A percentile compares a stretch with the other conserved stretches of the same genome.
These are phyloP conservation scores for Hippocampus zosterae DNA, from an alignment of 2,113 vertebrate species.

Conservation along the genomic window DNA sequence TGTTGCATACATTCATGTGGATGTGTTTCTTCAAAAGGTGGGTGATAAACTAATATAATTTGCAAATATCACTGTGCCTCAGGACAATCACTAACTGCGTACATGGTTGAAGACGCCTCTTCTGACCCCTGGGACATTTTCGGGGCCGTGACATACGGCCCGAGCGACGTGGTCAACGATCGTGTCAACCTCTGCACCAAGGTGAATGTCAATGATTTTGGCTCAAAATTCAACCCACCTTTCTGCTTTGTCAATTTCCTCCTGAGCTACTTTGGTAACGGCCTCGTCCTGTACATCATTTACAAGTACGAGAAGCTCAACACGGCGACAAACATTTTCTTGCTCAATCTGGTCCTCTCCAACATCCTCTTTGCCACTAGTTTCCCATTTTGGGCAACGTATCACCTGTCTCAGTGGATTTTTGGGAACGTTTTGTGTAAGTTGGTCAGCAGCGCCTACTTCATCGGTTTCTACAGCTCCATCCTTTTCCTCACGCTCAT, in stretches of 20 bases:
- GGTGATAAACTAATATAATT: background rate
- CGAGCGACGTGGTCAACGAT: slow-evolving; percentile 12
- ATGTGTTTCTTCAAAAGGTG: background rate
- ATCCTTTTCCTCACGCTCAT: slow-evolving; percentile 77
- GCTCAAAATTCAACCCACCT: slow-evolving; percentile 51
- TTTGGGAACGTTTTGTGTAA: slow-evolving; percentile 71
- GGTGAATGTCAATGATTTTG: slow-evolving; percentile 45
- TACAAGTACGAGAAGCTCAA: slow-evolving; percentile 70
- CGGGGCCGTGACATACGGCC: background rate
- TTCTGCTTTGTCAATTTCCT: slow-evolving; percentile 71
- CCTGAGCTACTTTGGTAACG: slow-evolving; percentile 71
- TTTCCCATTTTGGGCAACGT: slow-evolving; percentile 72
- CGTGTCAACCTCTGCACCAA: slow-evolving; percentile 32
- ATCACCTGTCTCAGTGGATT: slow-evolving; percentile 67
- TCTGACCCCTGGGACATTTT: rapidly evolving
- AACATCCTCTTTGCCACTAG: slow-evolving; percentile 71
- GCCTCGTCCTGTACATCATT: slow-evolving; percentile 70
- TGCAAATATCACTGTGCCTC: slow-evolving; percentile 3
- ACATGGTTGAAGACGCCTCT: rapidly evolving
- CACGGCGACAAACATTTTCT: slow-evolving; percentile 73
- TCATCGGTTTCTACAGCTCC: slow-evolving; percentile 75
- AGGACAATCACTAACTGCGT: slow-evolving; percentile 40
- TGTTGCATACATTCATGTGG: background rate
- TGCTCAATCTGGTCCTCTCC: slow-evolving; percentile 75
- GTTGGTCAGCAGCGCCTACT: slow-evolving; percentile 66